These are phyloP conservation scores for Chaenogobius annularis DNA, from an alignment of 2,113 vertebrate genomes.

Conservation along the genomic window DNA sequence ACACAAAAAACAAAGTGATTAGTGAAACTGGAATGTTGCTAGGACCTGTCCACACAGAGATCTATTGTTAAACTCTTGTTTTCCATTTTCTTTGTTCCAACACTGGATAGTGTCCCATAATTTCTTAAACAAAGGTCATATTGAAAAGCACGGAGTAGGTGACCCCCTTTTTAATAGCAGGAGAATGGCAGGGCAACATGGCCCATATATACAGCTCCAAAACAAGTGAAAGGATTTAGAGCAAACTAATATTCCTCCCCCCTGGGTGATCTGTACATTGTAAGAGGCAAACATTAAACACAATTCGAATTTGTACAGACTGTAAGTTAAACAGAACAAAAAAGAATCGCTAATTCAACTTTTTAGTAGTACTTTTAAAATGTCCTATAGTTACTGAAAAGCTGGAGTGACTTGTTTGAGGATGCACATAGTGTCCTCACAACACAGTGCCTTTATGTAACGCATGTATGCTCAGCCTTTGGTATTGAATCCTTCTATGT, in stretches of 20 bases:
- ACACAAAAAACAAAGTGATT: background rate
- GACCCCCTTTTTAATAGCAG: conserved; percentile 64
- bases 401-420: conserved; percentile 21
- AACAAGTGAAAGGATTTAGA: conserved; percentile 49
- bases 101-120: conserved; percentile 58
- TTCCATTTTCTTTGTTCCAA: conserved; percentile 67
- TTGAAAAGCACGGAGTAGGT: conserved; percentile 54
- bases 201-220: conserved; percentile 39
- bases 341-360: background rate
- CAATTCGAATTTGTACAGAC: background rate
- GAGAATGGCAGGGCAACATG: conserved; percentile 38
- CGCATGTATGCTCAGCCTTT: conserved; percentile 74
- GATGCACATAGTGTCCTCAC: conserved; percentile 2
- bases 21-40: conserved; percentile 14
- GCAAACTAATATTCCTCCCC: conserved; percentile 27
- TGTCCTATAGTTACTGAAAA: background rate
- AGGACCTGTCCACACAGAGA: conserved; percentile 25
- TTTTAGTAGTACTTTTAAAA: background rate
- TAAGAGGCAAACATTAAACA: background rate
- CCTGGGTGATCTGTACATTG: background rate
- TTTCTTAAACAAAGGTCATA: conserved; percentile 75
- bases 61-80: conserved; percentile 58
- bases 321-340: background rate
- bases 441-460: conserved; percentile 73
- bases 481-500: conserved; percentile 62